phyloP scores from a whole-genome alignment of 2,797 vertebrate species.

The Lophotriccus pileatus region DNA sequence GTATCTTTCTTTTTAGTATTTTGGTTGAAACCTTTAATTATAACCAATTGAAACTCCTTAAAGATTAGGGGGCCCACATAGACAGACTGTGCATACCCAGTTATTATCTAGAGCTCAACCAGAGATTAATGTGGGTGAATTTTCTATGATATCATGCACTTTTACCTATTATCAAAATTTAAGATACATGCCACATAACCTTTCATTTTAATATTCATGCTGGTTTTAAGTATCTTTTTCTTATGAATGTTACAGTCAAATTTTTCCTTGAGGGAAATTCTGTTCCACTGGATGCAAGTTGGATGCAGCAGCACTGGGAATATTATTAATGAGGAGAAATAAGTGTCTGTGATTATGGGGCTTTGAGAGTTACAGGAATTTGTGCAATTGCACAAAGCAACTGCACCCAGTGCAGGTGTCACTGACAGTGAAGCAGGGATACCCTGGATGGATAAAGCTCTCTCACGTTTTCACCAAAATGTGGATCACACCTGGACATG shows the following conservation, averaged over 20 bases:
- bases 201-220: conserved; percentile 38
- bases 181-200: conserved; percentile 15
- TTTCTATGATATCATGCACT: conserved; percentile 37
- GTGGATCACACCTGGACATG: background rate
- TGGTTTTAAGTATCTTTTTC: background rate
- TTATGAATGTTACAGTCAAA: background rate
- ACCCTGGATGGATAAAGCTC: background rate
- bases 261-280: background rate
- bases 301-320: background rate
- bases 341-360: background rate
- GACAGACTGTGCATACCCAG: conserved; percentile 18
- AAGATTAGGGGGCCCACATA: conserved; percentile 50
- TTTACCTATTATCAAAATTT: conserved; percentile 36
- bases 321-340: background rate
- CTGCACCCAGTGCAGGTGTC: background rate
- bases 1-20: conserved; percentile 48
- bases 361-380: background rate
- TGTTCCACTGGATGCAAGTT: background rate
- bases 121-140: conserved; percentile 47
- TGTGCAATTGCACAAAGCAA: background rate
- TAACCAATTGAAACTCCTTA: conserved; percentile 43
- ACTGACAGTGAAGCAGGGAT: background rate
- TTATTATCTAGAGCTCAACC: conserved; percentile 51
- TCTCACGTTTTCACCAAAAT: background rate
- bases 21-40: conserved; percentile 61